A percentile compares a stretch with the other conserved stretches of the same genome.
phyloP scores from a whole-genome alignment of 2,888 invertebrate genomes.

The Acanthosepion lycidas region DNA sequence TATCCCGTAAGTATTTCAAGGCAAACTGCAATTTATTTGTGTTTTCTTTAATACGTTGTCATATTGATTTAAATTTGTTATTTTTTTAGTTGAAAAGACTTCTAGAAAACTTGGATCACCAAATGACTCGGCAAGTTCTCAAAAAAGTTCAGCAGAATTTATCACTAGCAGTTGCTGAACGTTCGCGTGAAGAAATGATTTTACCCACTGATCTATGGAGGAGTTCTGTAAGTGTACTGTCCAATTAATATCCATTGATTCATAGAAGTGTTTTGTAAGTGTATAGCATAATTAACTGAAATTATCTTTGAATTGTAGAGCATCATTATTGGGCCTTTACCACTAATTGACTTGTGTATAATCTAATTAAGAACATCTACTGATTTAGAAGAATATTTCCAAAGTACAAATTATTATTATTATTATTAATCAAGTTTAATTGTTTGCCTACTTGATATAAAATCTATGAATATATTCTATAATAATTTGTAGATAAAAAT shows the following conservation, averaged over 20 bases:
- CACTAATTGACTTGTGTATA: too few relatives aligned
- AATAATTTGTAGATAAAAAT: too few relatives aligned
- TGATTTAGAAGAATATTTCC: too few relatives aligned
- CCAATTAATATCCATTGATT: not conserved
- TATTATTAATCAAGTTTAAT: too few relatives aligned
- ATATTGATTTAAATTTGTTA: constrained; percentile 37
- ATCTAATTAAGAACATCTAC: too few relatives aligned
- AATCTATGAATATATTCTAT: too few relatives aligned
- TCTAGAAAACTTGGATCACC: constrained; percentile 70
- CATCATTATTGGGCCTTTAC: too few relatives aligned
- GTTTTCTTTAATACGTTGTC: not conserved
- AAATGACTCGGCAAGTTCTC: constrained; percentile 71
- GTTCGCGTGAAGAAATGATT: constrained; percentile 72
- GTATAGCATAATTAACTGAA: not conserved
- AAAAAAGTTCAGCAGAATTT: constrained; percentile 70
- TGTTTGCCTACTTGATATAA: too few relatives aligned
- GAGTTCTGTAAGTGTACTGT: constrained; percentile 65
- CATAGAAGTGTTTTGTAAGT: not conserved
- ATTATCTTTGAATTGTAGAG: not conserved
- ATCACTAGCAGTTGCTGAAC: constrained; percentile 71
- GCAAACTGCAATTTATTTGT: not conserved
- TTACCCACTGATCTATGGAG: constrained; percentile 75
- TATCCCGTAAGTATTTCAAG: not conserved
- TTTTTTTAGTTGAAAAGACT: constrained; percentile 67
- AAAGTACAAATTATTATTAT: too few relatives aligned